Base-by-base conservation (phyloP, 2,797 vertebrate species). In the Vireo griseus region DNA sequence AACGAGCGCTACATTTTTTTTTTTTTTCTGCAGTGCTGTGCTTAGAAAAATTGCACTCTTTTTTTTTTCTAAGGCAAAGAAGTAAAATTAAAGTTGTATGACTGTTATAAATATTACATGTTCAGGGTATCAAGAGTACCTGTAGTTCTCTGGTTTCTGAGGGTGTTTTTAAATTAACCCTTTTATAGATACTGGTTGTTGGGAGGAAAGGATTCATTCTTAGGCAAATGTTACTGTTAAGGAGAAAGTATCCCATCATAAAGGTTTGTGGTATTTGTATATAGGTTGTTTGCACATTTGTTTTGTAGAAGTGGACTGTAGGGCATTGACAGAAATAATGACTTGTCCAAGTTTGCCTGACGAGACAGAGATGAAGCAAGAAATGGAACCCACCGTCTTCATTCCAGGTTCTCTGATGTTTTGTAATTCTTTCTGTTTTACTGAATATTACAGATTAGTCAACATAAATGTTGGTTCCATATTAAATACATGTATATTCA, bases 61-160 rank as follows among this genome's bases (percentile, higher is more conserved):
- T 79, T 80, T 96, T 97, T 92, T 96, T 97, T 97, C 90, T 82
- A 94, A 92, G 94, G 96, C 91, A 97, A 97, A 97, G 94, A 96
- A 96, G 91, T 95, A 97, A 98, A 98, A 99, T 99, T 98, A 99
- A 99, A 99, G 97, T 99, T 99, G 98, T 98, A 99, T 99, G 98
- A 98, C 97, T 93, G 88, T 98, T 97, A 98, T 99, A 98, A 99
- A 99, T 99, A 99, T 99, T 99, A 98, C 97, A 99, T 99, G 98
- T 97, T 97, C 98, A 98, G 98, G 98, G 97, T 97, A 91, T 80
- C 81, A 72, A 97, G 98, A 98, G 94, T 95, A 97, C 96, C 95
- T 95, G 91, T 87, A 71, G 84, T 94, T 95, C 84, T 96, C 90
- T 82, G 73, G 45, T 54, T 97, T 96, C 83, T 65, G 58, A 96